phyloP scores from a whole-genome alignment of 2,888 invertebrate species.

The Orthonychiurus folsomi region DNA sequence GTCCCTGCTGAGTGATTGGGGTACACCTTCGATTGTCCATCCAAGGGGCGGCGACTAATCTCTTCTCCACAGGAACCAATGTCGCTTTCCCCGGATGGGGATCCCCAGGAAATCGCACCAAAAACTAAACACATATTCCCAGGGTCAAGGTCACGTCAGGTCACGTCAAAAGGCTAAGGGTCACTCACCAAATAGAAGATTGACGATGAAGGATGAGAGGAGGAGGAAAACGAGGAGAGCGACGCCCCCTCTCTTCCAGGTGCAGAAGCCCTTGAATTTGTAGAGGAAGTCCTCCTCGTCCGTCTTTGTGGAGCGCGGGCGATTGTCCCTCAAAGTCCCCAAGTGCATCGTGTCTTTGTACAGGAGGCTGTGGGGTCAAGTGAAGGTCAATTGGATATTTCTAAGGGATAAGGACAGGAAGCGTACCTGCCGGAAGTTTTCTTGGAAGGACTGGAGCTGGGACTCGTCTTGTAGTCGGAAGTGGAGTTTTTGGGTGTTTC shows the following conservation, averaged over 20 bases:
- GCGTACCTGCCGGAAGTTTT: constrained; percentile 34
- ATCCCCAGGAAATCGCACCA: neutral
- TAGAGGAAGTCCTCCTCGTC: constrained; percentile 39
- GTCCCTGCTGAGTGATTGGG: too few species aligned
- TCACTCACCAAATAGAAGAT: constrained; percentile 34
- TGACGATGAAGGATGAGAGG: constrained; percentile 29
- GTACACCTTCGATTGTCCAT: too few species aligned
- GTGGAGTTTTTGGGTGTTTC: constrained; percentile 82
- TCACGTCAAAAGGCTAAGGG: neutral
- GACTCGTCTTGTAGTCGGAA: constrained; percentile 52
- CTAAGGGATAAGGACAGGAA: too few species aligned
- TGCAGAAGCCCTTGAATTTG: constrained; percentile 40
- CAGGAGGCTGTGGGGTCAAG: constrained; percentile 20
- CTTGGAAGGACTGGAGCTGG: constrained; percentile 39
- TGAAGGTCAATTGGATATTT: too few species aligned
- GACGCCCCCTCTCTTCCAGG: constrained; percentile 33
- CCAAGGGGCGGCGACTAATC: too few species aligned
- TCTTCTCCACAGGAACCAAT: too few species aligned
- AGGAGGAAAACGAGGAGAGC: constrained; percentile 28
- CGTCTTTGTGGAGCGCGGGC: constrained; percentile 34
- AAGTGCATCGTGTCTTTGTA: constrained; percentile 35
- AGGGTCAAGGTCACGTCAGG: neutral
- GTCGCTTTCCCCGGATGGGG: too few species aligned
- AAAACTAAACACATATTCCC: neutral
- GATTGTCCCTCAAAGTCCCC: constrained; percentile 28